Conservation (phyloP, 2,113 vertebrate genomes). For the Dicaeum eximium region DNA sequence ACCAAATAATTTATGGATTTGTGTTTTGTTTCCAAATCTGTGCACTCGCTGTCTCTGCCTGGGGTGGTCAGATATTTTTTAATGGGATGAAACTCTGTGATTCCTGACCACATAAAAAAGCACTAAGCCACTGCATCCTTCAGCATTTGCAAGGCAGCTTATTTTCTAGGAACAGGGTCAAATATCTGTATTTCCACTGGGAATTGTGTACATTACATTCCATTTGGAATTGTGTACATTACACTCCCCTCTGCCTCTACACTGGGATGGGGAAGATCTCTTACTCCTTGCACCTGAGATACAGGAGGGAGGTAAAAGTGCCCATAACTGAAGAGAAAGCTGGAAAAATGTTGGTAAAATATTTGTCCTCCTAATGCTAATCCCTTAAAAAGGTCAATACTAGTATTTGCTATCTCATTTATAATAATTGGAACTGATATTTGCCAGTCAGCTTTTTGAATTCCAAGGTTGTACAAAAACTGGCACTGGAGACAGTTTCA, state of each 20-base stretch:
- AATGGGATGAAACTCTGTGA: background rate
- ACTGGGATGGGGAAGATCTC: background rate
- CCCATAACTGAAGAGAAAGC: background rate
- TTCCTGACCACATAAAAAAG: background rate
- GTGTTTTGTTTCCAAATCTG: background rate
- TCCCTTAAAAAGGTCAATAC: background rate
- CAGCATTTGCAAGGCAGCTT: background rate
- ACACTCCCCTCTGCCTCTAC: background rate
- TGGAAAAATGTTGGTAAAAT: background rate
- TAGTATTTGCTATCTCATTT: background rate
- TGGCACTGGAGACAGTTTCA: background rate
- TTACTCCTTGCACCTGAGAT: background rate
- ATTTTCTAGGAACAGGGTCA: background rate
- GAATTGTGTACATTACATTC: background rate
- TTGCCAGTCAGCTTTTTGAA: background rate
- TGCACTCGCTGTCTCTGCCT: fast-evolving
- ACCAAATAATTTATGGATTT: background rate
- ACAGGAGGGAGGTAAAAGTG: background rate
- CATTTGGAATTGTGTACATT: background rate
- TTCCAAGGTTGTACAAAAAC: background rate
- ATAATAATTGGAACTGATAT: background rate
- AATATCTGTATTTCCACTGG: background rate
- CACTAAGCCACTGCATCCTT: background rate
- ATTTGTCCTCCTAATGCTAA: background rate
- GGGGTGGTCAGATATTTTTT: background rate